Base-by-base conservation (phyloP, 1,140 invertebrate genomes). In the Whitmania pigra region DNA sequence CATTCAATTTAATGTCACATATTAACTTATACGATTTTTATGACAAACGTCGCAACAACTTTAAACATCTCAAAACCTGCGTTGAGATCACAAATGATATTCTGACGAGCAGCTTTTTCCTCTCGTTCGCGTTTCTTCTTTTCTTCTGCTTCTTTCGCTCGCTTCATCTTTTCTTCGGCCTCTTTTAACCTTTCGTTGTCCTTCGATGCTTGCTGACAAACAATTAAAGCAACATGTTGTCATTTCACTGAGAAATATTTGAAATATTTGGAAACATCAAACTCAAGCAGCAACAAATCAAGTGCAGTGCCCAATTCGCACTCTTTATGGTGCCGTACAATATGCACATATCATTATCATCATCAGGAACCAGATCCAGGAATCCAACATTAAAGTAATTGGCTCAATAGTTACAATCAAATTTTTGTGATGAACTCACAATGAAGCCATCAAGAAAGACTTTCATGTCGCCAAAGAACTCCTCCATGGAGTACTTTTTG, bases 401-500 rank as follows among this genome's bases (percentile, higher is more conserved):
- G 13, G 31, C 2, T 36, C 31, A 36, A 2, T 36, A 49, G 43
- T 13, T 1, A 15, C 5, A 11, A 5, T 49, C 3, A 11, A 49
- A 17, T 49, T 0, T 0, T 49, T 49, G 43, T 13, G 13, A 15
- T 17, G 13, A 49, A 68, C 85, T 87, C 82, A 93, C 90, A 77
- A 87, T 82, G 81, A 97, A 97, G 40, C 88, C 86, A 80, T 94
- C 92, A 80, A 94, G 96, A 79, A 99, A 99, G 0, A 87, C 89
- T 83, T 97, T 97, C 60, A 98, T 87, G 78, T 99, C 95, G 0
- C 86, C 86, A 80, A 98, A 97, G 84, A 97, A 97, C 80, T 98
- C 94, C 78, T 97, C 94, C 71, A 97, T 87, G 0, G 89, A 88
- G 79, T 97, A 98, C 80, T 97, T 97, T 74, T 88, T 88, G n/a